Conservation (phyloP, 2,888 invertebrate species). For the Machimus rusticus region DNA sequence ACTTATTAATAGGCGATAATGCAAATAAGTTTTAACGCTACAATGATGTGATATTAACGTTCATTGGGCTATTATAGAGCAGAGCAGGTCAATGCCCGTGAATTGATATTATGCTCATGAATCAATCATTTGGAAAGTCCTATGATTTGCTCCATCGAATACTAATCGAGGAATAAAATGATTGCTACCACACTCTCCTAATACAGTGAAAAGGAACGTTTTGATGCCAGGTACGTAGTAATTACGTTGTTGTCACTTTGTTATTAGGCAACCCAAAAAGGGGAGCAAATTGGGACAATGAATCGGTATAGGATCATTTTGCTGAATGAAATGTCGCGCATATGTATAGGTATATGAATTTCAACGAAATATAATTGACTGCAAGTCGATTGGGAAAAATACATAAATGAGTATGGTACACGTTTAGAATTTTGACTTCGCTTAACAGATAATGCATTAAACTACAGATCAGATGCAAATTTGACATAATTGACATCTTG, state of each 20-base stretch:
- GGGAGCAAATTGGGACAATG: not conserved
- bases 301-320: not conserved
- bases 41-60: not conserved
- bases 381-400: not conserved
- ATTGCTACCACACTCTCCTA: not conserved
- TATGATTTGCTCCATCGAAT: not conserved
- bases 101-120: not conserved
- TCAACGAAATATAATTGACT: not conserved
- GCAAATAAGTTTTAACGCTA: not conserved
- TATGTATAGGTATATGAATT: not conserved
- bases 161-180: not conserved
- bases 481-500: not conserved
- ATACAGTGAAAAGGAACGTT: not conserved
- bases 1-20: not conserved
- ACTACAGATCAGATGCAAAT: not conserved
- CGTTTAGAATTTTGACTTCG: not conserved
- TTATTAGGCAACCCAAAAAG: not conserved
- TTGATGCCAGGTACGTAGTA: not conserved
- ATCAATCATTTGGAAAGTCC: not conserved
- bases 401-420: not conserved
- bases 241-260: not conserved
- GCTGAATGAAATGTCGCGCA: not conserved
- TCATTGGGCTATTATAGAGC: not conserved
- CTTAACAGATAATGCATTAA: not conserved
- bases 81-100: not conserved